These are phyloP conservation scores for Palythoa heliodiscus DNA, from an alignment of 92 coral and sea anemone species.

Conservation along the genomic window DNA sequence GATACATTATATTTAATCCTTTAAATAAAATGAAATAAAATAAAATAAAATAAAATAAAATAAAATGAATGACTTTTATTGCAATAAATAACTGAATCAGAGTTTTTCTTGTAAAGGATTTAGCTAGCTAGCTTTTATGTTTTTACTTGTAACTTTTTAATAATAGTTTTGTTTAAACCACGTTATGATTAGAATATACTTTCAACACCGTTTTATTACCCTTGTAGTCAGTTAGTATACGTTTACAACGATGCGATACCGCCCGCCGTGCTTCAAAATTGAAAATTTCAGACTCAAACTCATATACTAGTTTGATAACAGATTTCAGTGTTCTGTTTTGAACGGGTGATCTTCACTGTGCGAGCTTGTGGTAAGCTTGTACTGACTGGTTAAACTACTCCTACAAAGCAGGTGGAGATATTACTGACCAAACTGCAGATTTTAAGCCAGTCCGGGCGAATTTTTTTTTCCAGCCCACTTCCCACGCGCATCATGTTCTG, in stretches of 20 bases:
- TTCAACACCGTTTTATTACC: no score
- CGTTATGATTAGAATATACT: not conserved
- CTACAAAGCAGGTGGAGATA: not conserved
- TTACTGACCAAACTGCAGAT: not conserved
- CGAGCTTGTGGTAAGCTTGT: conserved; percentile 33
- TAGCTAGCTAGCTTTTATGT: no score
- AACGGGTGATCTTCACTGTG: conserved; percentile 23
- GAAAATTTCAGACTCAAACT: not conserved
- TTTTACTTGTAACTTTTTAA: not conserved
- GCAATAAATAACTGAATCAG: not conserved
- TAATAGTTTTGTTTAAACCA: not conserved
- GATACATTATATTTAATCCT: not conserved
- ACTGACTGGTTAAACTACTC: conserved; percentile 24
- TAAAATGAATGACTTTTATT: not conserved
- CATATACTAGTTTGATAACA: not conserved
- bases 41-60: no score
- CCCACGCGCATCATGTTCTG: no score
- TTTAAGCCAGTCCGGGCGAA: not conserved
- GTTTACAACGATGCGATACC: not conserved
- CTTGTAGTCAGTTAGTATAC: not conserved
- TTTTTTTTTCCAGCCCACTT: no score
- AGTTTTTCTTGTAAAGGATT: not conserved
- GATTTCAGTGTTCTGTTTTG: conserved; percentile 6
- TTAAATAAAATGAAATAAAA: not conserved
- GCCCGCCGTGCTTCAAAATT: not conserved